Percentiles rank a stretch among this genome's conserved stretches.
Conservation (phyloP, 2,888 invertebrate genomes). For the Schizaphis graminum region DNA sequence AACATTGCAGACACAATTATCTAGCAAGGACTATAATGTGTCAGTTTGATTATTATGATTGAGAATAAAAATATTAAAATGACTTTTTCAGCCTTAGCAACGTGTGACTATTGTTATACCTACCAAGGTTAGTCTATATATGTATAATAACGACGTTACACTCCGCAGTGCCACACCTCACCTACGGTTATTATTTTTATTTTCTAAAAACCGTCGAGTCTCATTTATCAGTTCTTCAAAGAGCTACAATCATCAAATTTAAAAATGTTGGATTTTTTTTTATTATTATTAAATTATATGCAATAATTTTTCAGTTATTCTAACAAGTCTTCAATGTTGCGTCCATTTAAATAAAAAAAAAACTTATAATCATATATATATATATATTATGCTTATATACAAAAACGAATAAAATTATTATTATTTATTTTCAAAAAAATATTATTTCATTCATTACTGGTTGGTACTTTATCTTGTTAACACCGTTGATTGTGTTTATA, state of each 20-base stretch:
- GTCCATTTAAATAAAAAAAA: neutral
- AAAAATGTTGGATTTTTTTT: neutral
- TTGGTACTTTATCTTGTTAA: neutral
- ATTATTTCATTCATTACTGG: neutral
- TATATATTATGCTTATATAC: neutral
- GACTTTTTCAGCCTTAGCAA: constrained; percentile 21
- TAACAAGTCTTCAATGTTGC: neutral
- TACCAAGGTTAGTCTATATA: constrained; percentile 46
- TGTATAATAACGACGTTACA: constrained; percentile 34
- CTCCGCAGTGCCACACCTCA: constrained; percentile 42
- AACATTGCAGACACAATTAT: neutral
- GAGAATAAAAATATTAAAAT: constrained; percentile 55
- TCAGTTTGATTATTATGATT: constrained; percentile 39
- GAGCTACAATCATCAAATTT: neutral
- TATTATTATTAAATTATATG: neutral
- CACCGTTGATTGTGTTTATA: neutral
- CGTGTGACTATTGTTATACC: constrained; percentile 49
- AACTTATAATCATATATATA: neutral
- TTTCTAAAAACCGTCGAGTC: constrained; percentile 26
- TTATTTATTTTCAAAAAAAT: neutral
- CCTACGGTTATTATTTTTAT: constrained; percentile 31
- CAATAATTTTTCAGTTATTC: neutral
- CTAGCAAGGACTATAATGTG: constrained; percentile 47
- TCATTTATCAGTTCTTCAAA: neutral
- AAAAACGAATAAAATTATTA: neutral